These are phyloP conservation scores for Merluccius polli DNA, from an alignment of 2,797 vertebrate species.

Conservation along the genomic window DNA sequence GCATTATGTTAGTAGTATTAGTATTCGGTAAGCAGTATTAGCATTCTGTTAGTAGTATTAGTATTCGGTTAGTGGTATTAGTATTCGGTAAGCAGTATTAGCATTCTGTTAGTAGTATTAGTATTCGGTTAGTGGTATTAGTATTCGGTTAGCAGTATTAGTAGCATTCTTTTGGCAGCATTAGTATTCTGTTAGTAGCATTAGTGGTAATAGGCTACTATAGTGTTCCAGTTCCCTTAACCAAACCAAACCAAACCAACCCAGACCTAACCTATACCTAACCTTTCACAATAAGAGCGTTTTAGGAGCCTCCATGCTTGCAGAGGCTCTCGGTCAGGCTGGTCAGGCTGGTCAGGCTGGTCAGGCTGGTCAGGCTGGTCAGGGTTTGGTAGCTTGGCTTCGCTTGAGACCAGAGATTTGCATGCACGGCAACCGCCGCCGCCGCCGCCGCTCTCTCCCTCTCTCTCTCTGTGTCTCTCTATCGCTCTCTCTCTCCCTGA, in stretches of 20 bases:
- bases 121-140: too few species aligned
- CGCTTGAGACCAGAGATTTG: slow-evolving; percentile 39
- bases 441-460: slow-evolving; percentile 11
- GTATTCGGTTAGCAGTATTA: not conserved
- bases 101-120: not conserved
- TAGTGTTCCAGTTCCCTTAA: not conserved
- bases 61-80: not conserved
- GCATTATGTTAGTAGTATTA: not conserved
- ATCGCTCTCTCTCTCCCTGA: slow-evolving; percentile 39
- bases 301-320: not conserved
- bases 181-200: not conserved
- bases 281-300: not conserved
- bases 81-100: not conserved
- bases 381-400: not conserved
- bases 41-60: not conserved
- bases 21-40: not conserved
- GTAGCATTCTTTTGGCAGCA: not conserved
- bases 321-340: not conserved
- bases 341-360: too few species aligned
- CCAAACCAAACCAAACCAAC: not conserved
- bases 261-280: not conserved
- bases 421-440: slow-evolving; percentile 54
- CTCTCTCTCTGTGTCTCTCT: slow-evolving; percentile 14
- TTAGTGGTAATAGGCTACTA: not conserved
- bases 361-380: too few species aligned